Conservation (phyloP, 2,797 vertebrate genomes). For the Selene dorsalis region DNA sequence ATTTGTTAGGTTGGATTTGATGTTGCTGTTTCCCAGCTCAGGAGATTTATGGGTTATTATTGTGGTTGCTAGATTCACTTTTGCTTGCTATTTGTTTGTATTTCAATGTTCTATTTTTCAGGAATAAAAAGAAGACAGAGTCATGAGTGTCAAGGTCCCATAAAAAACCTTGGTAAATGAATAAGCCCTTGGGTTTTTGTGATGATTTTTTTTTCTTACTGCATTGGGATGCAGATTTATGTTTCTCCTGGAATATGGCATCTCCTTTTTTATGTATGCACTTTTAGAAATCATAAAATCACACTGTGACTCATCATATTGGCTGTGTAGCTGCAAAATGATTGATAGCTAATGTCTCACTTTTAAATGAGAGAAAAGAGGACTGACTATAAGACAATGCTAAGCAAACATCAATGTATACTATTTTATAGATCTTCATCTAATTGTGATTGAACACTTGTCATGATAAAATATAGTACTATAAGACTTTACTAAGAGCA, state of each 20-base stretch:
- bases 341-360: background rate
- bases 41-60: conserved; percentile 32
- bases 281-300: conserved; percentile 9
- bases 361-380: background rate
- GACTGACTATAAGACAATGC: background rate
- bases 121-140: conserved; percentile 27
- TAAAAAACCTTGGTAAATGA: conserved; percentile 5
- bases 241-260: conserved; percentile 16
- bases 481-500: background rate
- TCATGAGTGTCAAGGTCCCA: conserved; percentile 49
- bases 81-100: conserved; percentile 34
- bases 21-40: background rate
- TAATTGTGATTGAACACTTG: background rate
- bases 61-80: conserved; percentile 19
- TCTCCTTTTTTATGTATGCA: conserved; percentile 4
- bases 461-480: background rate
- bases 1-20: conserved; percentile 8
- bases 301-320: background rate
- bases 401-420: background rate
- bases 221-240: conserved; percentile 20
- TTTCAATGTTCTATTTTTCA: conserved; percentile 43
- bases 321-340: background rate
- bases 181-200: conserved; percentile 17
- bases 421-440: conserved; percentile 1
- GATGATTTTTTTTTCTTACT: conserved; percentile 23